Base-by-base conservation (phyloP, 2,797 vertebrate species). In the Alca torda region DNA sequence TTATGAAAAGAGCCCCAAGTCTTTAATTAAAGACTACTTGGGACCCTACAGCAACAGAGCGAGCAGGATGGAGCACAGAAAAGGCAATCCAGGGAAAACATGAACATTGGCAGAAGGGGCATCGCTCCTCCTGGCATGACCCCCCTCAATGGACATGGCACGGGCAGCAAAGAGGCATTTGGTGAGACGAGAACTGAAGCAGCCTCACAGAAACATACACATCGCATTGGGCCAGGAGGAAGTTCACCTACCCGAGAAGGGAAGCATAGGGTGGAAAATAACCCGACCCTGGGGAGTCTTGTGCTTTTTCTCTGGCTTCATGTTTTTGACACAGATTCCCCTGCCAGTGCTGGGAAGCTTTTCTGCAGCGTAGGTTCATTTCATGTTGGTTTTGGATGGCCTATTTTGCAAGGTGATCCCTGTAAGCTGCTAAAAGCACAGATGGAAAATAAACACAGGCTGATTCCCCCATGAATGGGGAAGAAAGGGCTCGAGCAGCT, bases 221-320 rank as follows among this genome's bases (percentile, higher is more conserved):
- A 4, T 33, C 2, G 2, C 54, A 5, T 17, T 2, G 15, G 39
- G 70, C 30, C 48, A 37, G 63, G 31, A 81, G 89, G 90, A 95
- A 94, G 72, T 80, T 87, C 88, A 61, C 37, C 46, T 43, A 60
- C 13, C 51, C 9, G 0, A 56, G 73, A 80, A 31, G 73, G 70
- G 89, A 89, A 95, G 87, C 46, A 7, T 10, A 18, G 63, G 46
- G 21, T 92, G 78, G 51, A 87, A 93, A 92, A 73, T 50, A 89
- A 61, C 37, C 30, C 91, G 59, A 10, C 74, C 70, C 74, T 2
- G 13, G 86, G 65, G 89, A 81, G 26, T 51, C 84, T 19, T 13
- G 53, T 41, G 89, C 45, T 57, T 65, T 61, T 13, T 35, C n/a
- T 24, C 59, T 26, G 41, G 51, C 33, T 73, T 54, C 0, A 1